A percentile compares a stretch with the other conserved stretches of the same genome.
Conservation (phyloP, 2,113 vertebrate genomes). For the Setophaga kirtlandii region DNA sequence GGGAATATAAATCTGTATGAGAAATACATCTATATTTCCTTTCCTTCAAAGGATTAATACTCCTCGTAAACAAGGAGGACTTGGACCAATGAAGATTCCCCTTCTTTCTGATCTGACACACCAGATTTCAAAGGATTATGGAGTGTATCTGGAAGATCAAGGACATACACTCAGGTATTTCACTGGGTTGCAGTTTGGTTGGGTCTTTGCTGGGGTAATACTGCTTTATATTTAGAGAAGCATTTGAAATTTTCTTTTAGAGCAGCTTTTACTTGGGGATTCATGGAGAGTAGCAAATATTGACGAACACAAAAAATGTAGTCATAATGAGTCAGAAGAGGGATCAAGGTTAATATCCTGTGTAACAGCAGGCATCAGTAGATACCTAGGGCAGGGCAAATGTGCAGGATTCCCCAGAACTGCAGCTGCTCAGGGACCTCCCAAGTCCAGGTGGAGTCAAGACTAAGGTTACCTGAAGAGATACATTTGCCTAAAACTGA, state of each 20-base stretch:
- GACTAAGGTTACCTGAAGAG: neutral
- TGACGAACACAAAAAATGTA: neutral
- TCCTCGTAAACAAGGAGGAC: slow-evolving; percentile 91
- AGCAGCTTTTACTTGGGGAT: neutral
- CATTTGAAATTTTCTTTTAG: neutral
- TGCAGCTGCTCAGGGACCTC: neutral
- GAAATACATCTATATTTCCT: neutral
- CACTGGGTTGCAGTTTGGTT: neutral
- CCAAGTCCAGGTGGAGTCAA: neutral
- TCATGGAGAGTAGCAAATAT: neutral
- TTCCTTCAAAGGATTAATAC: slow-evolving; percentile 90
- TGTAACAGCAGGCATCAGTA: neutral
- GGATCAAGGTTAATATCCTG: neutral
- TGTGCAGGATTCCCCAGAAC: neutral
- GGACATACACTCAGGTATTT: slow-evolving; percentile 91
- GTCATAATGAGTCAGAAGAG: neutral
- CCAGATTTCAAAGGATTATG: slow-evolving; percentile 96
- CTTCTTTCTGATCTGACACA: slow-evolving; percentile 94
- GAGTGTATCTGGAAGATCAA: slow-evolving; percentile 94
- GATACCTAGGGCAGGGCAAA: neutral
- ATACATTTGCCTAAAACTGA: neutral
- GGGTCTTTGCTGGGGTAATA: neutral
- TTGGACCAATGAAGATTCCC: slow-evolving; percentile 91
- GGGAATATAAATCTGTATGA: neutral
- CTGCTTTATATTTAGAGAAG: neutral